These are phyloP conservation scores for Bungarus multicinctus DNA, from an alignment of 2,113 vertebrate genomes.

Conservation along the genomic window DNA sequence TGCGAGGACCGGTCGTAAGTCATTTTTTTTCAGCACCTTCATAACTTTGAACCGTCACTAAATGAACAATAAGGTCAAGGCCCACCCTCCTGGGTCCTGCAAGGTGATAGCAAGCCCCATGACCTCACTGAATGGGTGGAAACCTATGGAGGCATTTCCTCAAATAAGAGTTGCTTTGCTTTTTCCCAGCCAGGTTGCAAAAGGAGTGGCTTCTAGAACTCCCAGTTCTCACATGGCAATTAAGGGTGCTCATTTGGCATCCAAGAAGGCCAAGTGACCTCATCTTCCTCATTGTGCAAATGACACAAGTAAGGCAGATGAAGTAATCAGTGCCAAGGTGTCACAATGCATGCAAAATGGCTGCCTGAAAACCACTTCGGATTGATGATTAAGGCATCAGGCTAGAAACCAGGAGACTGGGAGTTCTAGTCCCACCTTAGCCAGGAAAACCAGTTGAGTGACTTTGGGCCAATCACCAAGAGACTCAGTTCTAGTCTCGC, in stretches of 20 bases:
- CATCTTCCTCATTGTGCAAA: not conserved
- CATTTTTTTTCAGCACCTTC: not conserved
- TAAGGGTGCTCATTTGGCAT: not conserved
- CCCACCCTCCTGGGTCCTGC: not conserved
- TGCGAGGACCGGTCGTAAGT: not conserved
- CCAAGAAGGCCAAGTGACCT: not conserved
- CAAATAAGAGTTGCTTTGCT: not conserved
- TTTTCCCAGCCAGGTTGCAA: not conserved
- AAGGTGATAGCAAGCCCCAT: not conserved
- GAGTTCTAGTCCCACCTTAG: not conserved
- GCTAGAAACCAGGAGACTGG: not conserved
- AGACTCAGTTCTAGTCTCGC: too few species aligned
- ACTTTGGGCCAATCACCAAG: not conserved
- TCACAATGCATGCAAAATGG: not conserved
- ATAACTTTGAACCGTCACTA: not conserved
- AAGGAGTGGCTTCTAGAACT: not conserved
- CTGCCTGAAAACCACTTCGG: not conserved
- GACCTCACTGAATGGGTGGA: not conserved
- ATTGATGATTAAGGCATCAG: not conserved
- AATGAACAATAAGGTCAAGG: not conserved
- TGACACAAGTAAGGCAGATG: not conserved
- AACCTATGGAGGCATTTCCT: not conserved
- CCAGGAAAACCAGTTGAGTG: not conserved
- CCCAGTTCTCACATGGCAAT: not conserved
- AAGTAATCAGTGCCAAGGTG: not conserved